Evolutionary conservation across 2,888 invertebrate species (phyloP).

Genomic region (Eilema depressum): DNA sequence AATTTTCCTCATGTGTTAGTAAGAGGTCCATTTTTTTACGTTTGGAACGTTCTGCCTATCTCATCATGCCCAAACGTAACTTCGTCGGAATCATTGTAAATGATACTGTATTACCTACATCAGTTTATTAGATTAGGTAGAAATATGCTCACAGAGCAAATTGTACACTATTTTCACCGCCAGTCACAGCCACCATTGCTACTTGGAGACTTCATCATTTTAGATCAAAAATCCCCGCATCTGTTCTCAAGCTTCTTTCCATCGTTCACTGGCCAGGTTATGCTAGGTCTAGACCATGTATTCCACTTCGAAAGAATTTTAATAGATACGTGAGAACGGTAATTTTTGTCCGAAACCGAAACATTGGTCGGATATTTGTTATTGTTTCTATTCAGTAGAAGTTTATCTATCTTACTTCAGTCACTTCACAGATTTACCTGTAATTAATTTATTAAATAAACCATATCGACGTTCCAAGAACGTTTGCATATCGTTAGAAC

Average conservation of each 20-base stretch:
- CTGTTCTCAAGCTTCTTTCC: neutral
- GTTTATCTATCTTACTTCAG: neutral
- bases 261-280: neutral
- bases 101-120: too few species aligned
- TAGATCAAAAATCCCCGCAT: too few species aligned
- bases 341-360: neutral
- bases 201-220: too few species aligned
- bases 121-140: too few species aligned
- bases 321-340: too few species aligned
- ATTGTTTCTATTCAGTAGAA: neutral
- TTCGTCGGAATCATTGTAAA: neutral
- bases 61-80: neutral
- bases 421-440: conserved; percentile 4
- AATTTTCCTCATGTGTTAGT: neutral
- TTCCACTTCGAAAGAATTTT: neutral
- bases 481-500: neutral
- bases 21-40: neutral
- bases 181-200: too few species aligned
- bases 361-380: neutral
- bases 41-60: neutral
- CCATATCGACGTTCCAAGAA: neutral
- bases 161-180: too few species aligned
- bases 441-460: neutral
- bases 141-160: too few species aligned
- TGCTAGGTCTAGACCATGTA: too few species aligned